phyloP scores from a whole-genome alignment of 2,797 vertebrate species.

The Arremon brunneinucha region DNA sequence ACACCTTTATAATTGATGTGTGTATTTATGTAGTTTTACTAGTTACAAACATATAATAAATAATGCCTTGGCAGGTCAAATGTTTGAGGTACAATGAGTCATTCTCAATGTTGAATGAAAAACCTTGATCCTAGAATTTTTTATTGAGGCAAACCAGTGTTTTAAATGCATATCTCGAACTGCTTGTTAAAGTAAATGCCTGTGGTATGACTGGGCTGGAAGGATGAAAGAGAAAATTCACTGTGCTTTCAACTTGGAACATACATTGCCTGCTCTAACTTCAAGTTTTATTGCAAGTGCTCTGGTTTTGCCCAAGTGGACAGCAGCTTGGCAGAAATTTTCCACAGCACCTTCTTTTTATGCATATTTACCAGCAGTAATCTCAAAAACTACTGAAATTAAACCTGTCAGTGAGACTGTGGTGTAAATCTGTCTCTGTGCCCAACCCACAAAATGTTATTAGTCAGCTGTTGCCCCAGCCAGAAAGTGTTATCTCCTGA shows the following conservation, averaged over 20 bases:
- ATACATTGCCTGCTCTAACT: not conserved
- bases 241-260: not conserved
- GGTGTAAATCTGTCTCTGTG: not conserved
- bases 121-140: not conserved
- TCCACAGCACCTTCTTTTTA: not conserved
- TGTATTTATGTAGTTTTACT: not conserved
- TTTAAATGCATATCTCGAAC: not conserved
- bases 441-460: not conserved
- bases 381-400: not conserved
- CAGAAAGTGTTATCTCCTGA: not conserved
- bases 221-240: not conserved
- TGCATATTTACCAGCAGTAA: not conserved
- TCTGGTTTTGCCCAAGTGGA: not conserved
- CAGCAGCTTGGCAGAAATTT: not conserved
- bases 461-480: not conserved
- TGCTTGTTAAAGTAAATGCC: slow-evolving; percentile 8
- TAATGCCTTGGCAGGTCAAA: not conserved
- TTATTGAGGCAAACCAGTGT: not conserved
- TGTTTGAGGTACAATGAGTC: not conserved
- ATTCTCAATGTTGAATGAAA: not conserved
- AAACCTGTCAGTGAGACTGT: not conserved
- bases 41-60: not conserved
- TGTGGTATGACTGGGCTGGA: not conserved
- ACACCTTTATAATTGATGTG: not conserved
- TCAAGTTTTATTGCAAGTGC: not conserved